Evolutionary conservation across 2,113 vertebrate genomes (phyloP), one percentile per base, ranked within the genome.

Genomic region (Climacteris rufus): DNA sequence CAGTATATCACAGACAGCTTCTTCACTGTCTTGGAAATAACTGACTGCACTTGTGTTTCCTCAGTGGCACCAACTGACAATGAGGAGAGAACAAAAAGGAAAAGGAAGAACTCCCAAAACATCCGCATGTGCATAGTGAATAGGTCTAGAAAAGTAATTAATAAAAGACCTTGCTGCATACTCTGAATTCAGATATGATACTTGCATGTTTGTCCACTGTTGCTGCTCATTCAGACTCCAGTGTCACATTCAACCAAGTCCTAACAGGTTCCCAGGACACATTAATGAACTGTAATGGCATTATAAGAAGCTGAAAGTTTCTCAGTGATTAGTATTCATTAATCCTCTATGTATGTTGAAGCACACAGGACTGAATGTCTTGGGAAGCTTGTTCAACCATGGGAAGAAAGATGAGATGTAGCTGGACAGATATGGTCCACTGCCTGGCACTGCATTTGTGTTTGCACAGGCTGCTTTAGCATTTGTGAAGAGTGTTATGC

Each of bases 61-160:
- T 97, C 77, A 37, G 12, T 5, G 23, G 82, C 60, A 84, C 71
- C 66, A 83, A 78, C 39, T 90, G 82, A 96, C 84, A 95, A 79
- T 12, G 35, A 57, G 68, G 39, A 94, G 82, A 82, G 85, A 74
- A 85, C 0, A 23, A 94, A 85, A 61, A 94, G 88, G 91, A 96
- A 94, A 54, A 97, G 91, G 95, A 98, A 97, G 93, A 75, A 83
- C 85, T 95, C 89, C 75, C 93, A 93, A 95, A 93, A 96, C 80
- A 94, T 94, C 95, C 27, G 0, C 52, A 76, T 31, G 35, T 70
- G 39, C 63, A 64, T 0, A 44, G 28, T 53, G 76, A 79, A 78
- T 6, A 22, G 90, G 83, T 85, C 76, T 33, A 65, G 39, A 66
- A 79, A 84, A 69, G n/a, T 52, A 65, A 70, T 70, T 77, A 76